Conservation (phyloP, 1,140 invertebrate genomes). For the Coelopa frigida region DNA sequence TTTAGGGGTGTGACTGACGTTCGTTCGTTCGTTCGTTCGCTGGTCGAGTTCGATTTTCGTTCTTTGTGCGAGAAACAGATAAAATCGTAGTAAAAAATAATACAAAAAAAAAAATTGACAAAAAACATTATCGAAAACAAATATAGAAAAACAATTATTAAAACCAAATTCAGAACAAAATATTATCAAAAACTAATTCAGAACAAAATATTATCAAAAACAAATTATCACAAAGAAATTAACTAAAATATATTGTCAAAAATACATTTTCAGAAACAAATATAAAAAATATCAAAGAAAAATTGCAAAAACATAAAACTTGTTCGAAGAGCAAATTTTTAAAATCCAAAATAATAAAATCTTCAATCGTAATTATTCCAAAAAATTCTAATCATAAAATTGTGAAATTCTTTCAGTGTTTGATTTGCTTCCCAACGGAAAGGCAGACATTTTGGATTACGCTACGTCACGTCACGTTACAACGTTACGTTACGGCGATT, state of each 20-base stretch:
- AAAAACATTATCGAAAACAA: not conserved
- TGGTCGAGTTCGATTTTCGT: conserved; percentile 10
- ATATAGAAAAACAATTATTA: conserved; percentile 2
- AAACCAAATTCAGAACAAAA: not conserved
- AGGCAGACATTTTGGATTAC: too few relatives aligned
- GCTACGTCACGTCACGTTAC: too few relatives aligned
- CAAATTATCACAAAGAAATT: not conserved
- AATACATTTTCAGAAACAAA: too few relatives aligned
- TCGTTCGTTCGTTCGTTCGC: too few relatives aligned
- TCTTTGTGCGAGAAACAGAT: not conserved
- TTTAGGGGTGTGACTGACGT: conserved; percentile 10
- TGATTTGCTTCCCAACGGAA: too few relatives aligned
- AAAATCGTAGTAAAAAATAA: not conserved
- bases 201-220: not conserved
- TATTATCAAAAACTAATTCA: conserved; percentile 1
- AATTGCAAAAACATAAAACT: not conserved
- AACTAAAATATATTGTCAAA: conserved; percentile 1
- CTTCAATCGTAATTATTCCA: not conserved
- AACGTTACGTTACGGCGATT: too few relatives aligned
- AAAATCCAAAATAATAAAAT: not conserved
- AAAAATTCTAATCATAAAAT: too few relatives aligned
- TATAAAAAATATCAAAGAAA: conserved; percentile 6
- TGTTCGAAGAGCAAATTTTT: not conserved
- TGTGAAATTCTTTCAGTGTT: too few relatives aligned
- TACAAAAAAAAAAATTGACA: not conserved